A percentile compares a stretch with the other conserved stretches of the same genome.
These are phyloP conservation scores for Tokudaia tokunoshimensis DNA, from an alignment of 2,797 vertebrate genomes.

Conservation along the genomic window DNA sequence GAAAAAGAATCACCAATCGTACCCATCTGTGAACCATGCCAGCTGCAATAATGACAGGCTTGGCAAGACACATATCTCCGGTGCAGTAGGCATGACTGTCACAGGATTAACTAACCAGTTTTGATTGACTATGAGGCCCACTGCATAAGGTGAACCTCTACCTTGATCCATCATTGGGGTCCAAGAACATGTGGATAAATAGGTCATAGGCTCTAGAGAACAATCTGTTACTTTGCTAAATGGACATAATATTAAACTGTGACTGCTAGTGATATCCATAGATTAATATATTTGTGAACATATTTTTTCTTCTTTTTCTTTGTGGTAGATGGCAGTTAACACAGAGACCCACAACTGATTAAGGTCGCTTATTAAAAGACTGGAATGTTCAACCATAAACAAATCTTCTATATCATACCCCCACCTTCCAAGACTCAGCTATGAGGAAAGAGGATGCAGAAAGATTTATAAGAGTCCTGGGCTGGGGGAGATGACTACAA, in stretches of 20 bases:
- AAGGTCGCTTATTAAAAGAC: background rate
- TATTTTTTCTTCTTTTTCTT: no score
- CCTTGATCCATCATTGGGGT: background rate
- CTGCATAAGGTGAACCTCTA: background rate
- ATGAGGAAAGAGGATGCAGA: background rate
- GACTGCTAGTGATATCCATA: background rate
- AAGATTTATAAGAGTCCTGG: background rate
- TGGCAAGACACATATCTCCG: background rate
- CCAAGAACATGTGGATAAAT: background rate
- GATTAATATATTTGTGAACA: background rate
- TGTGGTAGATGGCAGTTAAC: background rate
- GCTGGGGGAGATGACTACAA: no score
- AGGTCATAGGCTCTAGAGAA: background rate
- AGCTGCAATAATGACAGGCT: background rate
- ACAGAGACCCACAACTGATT: background rate
- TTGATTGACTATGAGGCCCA: background rate
- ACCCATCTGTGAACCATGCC: no score
- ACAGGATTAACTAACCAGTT: background rate
- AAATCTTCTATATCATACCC: background rate
- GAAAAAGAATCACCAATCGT: background rate
- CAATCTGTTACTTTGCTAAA: background rate
- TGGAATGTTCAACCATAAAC: background rate
- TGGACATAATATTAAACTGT: background rate
- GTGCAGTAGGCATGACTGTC: background rate
- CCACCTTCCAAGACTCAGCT: background rate